phyloP scores from a whole-genome alignment of 2,888 invertebrate genomes.

The Lissonota sp. region DNA sequence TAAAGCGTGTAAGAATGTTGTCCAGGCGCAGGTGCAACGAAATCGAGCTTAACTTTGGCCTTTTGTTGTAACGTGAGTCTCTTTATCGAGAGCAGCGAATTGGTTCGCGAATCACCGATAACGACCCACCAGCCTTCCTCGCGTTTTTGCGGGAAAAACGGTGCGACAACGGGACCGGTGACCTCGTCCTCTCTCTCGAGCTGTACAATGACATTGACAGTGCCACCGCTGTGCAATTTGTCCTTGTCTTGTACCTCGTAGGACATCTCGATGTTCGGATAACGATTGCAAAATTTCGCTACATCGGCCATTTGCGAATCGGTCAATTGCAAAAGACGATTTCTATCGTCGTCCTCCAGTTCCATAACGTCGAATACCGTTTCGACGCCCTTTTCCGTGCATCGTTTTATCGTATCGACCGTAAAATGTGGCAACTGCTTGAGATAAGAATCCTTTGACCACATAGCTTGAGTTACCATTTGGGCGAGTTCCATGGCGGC shows the following conservation, averaged over 20 bases:
- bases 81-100: conserved; percentile 98
- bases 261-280: conserved; percentile 98
- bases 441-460: conserved; percentile 99
- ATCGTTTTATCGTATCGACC: conserved; percentile 94
- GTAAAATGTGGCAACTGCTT: conserved; percentile 98
- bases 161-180: conserved; percentile 98
- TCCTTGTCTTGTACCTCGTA: conserved; percentile 95
- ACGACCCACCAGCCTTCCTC: conserved; percentile 99
- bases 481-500: conserved; percentile 99
- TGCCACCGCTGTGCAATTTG: conserved; percentile 89
- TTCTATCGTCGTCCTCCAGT: conserved; percentile 95
- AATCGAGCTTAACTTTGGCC: conserved; percentile 94
- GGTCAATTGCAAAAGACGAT: conserved; percentile 90
- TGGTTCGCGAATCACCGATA: conserved; percentile 97
- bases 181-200: conserved; percentile 98
- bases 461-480: conserved; percentile 99
- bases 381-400: conserved; percentile 95
- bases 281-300: conserved; percentile 98
- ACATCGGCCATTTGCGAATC: conserved; percentile 98
- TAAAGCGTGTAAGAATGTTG: conserved; percentile 97
- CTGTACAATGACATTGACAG: conserved; percentile 95
- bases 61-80: conserved; percentile 96
- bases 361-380: conserved; percentile 98
- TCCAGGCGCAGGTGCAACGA: conserved; percentile 95
- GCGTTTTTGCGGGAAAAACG: conserved; percentile 97